Evolutionary conservation across 2,797 vertebrate genomes (phyloP), one percentile per base, ranked within the genome.

Genomic region (Xenops minutus): DNA sequence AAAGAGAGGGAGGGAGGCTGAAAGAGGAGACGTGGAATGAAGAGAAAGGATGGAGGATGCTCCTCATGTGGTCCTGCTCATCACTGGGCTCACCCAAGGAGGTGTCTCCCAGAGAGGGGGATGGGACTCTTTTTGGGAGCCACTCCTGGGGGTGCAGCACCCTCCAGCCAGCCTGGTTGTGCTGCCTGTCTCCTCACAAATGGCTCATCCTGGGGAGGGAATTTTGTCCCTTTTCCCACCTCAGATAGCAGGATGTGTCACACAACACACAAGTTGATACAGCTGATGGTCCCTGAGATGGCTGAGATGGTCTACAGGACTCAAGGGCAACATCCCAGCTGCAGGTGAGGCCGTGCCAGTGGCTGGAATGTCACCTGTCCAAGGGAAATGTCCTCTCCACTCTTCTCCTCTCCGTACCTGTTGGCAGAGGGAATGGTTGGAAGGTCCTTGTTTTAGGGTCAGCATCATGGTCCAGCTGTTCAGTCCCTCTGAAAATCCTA

Each of bases 31-130:
- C 51, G 18, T 3, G 16, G 88, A 59, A 74, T 24, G 10, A 46
- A 66, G 58, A 34, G 11, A 30, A 26, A n/a, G 41, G 51, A 14
- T 39, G 30, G 19, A 52, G 30, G 44, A 11, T 43, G 24, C 4
- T 71, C 24, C 43, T 18, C 18, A 0, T 1, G 12, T 0, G 1
- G 9, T 30, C 12, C 26, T 37, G 27, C 16, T 59, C n/a, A 5
- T 17, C 37, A 10, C 17, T 37, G 32, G 39, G 27, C 6, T 83
- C 13, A 7, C 20, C 15, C 61, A 46, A 46, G 27, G 23, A 32
- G 34, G 1, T 52, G n/a, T 14, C 75, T 64, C 36, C 43, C 29
- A 43, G 21, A 52, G 26, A 27, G 27, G 7, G 54, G 61, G 12
- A 19, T n/a, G 27, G 12, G 12, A 62, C 39, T 66, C 5, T 29